phyloP scores from a whole-genome alignment of 2,888 invertebrate genomes.

The Elaeidobius kamerunicus region DNA sequence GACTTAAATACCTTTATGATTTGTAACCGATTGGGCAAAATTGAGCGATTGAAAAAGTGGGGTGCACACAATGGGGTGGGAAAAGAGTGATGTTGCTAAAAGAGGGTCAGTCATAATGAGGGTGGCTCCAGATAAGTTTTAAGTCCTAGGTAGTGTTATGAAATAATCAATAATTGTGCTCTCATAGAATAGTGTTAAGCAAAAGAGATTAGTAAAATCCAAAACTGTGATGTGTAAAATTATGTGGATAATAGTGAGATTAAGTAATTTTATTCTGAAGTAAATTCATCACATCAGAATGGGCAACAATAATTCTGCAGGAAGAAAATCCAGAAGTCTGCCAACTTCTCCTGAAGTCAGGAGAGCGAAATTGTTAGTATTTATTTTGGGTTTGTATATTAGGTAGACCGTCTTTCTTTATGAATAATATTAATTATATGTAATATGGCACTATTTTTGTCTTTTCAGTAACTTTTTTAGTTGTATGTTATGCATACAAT shows the following conservation, averaged over 20 bases:
- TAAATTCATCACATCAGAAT: too few species aligned
- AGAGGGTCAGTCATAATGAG: constrained; percentile 22
- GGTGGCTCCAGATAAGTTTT: constrained; percentile 14
- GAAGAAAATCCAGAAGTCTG: constrained; percentile 64
- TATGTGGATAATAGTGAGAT: background rate
- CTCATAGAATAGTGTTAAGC: background rate
- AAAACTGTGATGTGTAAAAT: background rate
- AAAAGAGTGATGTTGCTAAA: constrained; percentile 7
- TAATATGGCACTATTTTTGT: too few species aligned
- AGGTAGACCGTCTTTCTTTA: too few species aligned
- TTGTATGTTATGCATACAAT: too few species aligned
- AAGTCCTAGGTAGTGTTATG: background rate
- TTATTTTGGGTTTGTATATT: background rate
- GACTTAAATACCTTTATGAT: constrained; percentile 3
- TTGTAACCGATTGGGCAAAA: constrained; percentile 12
- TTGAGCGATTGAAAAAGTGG: constrained; percentile 12
- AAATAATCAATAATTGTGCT: constrained; percentile 5
- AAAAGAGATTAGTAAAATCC: too few species aligned
- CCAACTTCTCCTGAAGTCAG: constrained; percentile 64
- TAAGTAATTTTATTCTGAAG: too few species aligned
- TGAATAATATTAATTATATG: too few species aligned
- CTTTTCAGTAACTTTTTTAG: too few species aligned
- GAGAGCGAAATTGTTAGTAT: constrained; percentile 39
- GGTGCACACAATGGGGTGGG: constrained; percentile 12
- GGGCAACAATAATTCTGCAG: constrained; percentile 45